These are phyloP conservation scores for Takifugu flavidus DNA, from an alignment of 2,113 vertebrate species.

Conservation along the genomic window DNA sequence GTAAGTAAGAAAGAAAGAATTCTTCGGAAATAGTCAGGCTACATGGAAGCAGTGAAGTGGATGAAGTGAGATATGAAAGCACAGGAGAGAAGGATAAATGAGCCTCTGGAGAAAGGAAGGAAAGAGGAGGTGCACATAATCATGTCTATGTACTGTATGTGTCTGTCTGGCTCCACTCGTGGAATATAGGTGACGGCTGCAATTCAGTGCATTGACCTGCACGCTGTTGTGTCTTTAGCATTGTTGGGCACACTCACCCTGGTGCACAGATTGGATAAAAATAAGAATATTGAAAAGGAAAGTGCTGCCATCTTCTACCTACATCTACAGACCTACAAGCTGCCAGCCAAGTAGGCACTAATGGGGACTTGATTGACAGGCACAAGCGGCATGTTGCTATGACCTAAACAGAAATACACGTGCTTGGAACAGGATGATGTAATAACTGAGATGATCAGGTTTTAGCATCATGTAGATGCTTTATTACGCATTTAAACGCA, in stretches of 20 bases:
- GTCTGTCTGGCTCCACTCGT: too few species aligned
- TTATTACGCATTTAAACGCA: too few species aligned
- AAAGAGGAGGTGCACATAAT: neutral
- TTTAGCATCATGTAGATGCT: too few species aligned
- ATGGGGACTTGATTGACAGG: slow-evolving; percentile 65
- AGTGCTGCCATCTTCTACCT: slow-evolving; percentile 54
- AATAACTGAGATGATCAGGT: too few species aligned
- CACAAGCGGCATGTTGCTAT: slow-evolving; percentile 28
- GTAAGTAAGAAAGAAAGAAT: neutral
- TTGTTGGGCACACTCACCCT: slow-evolving; percentile 1
- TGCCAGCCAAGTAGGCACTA: slow-evolving; percentile 47
- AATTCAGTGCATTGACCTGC: neutral
- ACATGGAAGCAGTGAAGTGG: neutral
- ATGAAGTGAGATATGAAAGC: neutral
- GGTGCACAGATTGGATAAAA: slow-evolving; percentile 10
- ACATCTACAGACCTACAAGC: slow-evolving; percentile 32
- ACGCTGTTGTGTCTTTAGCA: neutral
- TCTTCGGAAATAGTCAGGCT: neutral
- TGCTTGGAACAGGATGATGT: too few species aligned
- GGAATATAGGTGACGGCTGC: too few species aligned
- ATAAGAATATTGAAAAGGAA: slow-evolving; percentile 30
- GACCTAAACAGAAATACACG: slow-evolving; percentile 4
- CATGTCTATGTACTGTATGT: slow-evolving; percentile 1
- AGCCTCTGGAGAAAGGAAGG: neutral
- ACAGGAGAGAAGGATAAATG: neutral